Base-by-base conservation (phyloP, 1,140 invertebrate genomes). In the Drosophila gunungcola region DNA sequence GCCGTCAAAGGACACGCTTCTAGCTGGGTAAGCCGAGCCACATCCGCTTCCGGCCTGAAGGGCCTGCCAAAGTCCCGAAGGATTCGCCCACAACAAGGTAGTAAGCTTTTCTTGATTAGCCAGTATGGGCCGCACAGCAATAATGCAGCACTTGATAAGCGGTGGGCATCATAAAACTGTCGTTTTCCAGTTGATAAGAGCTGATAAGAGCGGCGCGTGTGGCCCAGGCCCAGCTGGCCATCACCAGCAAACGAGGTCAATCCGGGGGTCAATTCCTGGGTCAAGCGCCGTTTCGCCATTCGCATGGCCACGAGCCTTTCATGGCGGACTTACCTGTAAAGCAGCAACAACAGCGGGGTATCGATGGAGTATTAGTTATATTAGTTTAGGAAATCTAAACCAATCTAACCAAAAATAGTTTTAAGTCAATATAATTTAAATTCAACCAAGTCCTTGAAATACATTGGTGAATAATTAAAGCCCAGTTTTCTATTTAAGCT, bases 71-170 rank as follows among this genome's bases (percentile, higher is more conserved):
- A 21, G 11, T 70, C 83, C 65, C 74, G 65, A 46, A 82, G 82
- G 78, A 88, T 68, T 82, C 63, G 32, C 13, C 54, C 53, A 64
- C 56, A 67, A 77, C 78, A 79, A 76, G 75, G 83, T 88, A 73
- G 64, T 85, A 78, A 88, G 79, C 79, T 75, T 51, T 54, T 67
- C 72, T 68, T 86, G 83, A 86, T 88, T 79, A 72, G 69, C 52
- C 57, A 10, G 38, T 55, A 75, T 51, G 75, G 83, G 78, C 70
- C 60, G 51, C 48, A 39, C 49, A 38, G 57, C 48, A 32, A 32
- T 49, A 72, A 62, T 43, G 41, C 39, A 39, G 43, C 32, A 9
- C 57, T 42, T 76, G 61, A 74, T 80, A 80, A 65, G 51, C 54
- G 53, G 60, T 11, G 51, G 41, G 41, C 27, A 70, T 76, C 76